phyloP scores from a whole-genome alignment of 2,888 invertebrate genomes.

The Nemurella pictetii region DNA sequence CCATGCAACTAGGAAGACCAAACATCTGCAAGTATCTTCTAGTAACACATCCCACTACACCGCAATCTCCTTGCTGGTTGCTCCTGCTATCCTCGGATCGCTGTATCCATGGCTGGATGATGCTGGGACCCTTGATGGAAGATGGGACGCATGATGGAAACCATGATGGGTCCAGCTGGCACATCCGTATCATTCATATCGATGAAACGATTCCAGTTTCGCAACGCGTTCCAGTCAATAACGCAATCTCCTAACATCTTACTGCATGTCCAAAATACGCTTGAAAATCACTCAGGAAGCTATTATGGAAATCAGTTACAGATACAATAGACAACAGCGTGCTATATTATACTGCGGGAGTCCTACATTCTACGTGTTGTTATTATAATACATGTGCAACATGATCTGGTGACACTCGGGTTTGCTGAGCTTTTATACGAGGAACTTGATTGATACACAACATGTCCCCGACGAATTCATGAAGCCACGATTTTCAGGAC shows the following conservation, averaged over 20 bases:
- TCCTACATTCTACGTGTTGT: neutral
- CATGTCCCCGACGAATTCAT: neutral
- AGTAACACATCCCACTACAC: too few species aligned
- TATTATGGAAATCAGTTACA: slow-evolving; percentile 43
- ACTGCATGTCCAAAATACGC: slow-evolving; percentile 29
- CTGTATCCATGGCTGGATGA: too few species aligned
- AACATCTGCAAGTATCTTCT: too few species aligned
- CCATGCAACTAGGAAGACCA: too few species aligned
- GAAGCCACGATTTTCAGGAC: too few species aligned
- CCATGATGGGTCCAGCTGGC: neutral
- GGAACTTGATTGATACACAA: neutral
- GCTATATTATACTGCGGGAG: neutral
- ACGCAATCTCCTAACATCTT: neutral
- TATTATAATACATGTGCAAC: neutral
- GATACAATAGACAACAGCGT: neutral
- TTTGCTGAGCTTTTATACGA: neutral
- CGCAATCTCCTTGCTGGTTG: too few species aligned
- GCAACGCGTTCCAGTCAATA: slow-evolving; percentile 38
- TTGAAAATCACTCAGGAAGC: slow-evolving; percentile 45
- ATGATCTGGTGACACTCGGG: neutral
- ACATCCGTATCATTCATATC: slow-evolving; percentile 36
- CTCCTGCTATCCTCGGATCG: too few species aligned
- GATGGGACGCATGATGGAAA: too few species aligned
- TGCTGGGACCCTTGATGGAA: too few species aligned
- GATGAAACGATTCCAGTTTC: slow-evolving; percentile 40